Percentiles rank a stretch among this genome's conserved stretches.
Evolutionary conservation across 1,140 invertebrate genomes (phyloP).

Genomic region (Panagrolaimus sp.): DNA sequence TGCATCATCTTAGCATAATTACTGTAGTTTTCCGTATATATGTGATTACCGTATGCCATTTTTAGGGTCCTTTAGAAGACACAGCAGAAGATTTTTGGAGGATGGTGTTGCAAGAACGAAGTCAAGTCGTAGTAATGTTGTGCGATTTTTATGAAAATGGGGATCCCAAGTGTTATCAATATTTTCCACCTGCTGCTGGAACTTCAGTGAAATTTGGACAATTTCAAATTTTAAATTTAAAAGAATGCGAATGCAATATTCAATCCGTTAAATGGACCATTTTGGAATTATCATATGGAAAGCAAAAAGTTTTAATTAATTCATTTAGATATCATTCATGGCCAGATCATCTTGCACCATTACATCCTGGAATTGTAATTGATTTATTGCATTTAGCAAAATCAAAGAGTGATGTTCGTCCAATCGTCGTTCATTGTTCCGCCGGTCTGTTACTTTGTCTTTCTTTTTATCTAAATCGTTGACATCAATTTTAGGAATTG

Average conservation of each 20-base stretch:
- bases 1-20: no score
- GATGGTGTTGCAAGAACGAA: conserved; percentile 60
- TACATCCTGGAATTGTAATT: conserved; percentile 1
- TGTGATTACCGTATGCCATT: neutral
- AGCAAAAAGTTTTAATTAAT: neutral
- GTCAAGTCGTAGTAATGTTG: conserved; percentile 59
- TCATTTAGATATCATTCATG: neutral
- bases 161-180: conserved; percentile 26
- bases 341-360: conserved; percentile 7
- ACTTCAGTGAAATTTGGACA: neutral
- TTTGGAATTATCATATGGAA: neutral
- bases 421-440: neutral
- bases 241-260: neutral
- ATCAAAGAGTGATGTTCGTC: neutral
- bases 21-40: no score
- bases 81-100: conserved; percentile 60
- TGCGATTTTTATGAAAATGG: conserved; percentile 57
- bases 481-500: no score
- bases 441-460: no score
- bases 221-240: neutral
- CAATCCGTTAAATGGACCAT: neutral
- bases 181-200: conserved; percentile 4
- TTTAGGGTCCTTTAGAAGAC: conserved; percentile 58
- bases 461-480: no score
- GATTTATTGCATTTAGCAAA: neutral